A percentile compares a stretch with the other conserved stretches of the same genome.
phyloP scores from a whole-genome alignment of 2,113 vertebrate genomes.

The Barnardius zonarius region DNA sequence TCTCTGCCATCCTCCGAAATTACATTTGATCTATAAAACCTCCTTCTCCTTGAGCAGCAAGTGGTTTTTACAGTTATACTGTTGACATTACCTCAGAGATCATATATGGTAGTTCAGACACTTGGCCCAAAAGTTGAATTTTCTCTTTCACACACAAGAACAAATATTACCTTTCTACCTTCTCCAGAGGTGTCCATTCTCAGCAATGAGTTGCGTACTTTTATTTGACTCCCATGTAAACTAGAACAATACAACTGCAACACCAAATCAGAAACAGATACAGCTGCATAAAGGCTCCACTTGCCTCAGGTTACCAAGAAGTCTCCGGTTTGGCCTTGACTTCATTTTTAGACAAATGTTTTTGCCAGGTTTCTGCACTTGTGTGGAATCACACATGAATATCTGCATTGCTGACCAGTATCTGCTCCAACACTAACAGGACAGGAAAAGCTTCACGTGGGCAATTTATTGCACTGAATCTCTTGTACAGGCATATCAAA shows the following conservation, averaged over 20 bases:
- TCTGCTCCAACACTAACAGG: neutral
- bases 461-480: neutral
- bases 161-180: neutral
- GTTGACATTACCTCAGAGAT: neutral
- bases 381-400: neutral
- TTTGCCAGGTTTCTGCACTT: neutral
- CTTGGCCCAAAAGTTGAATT: neutral
- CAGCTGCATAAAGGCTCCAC: neutral
- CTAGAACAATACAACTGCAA: neutral
- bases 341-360: neutral
- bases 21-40: neutral
- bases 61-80: neutral
- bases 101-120: neutral
- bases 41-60: neutral
- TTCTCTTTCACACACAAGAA: neutral
- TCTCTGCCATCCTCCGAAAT: neutral
- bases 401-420: neutral
- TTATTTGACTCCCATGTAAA: neutral
- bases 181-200: neutral
- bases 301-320: neutral
- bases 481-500: neutral
- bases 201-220: neutral
- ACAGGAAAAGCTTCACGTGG: neutral
- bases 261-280: neutral
- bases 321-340: neutral